phyloP scores from a whole-genome alignment of 2,113 vertebrate species.

The Xyrauchen texanus region DNA sequence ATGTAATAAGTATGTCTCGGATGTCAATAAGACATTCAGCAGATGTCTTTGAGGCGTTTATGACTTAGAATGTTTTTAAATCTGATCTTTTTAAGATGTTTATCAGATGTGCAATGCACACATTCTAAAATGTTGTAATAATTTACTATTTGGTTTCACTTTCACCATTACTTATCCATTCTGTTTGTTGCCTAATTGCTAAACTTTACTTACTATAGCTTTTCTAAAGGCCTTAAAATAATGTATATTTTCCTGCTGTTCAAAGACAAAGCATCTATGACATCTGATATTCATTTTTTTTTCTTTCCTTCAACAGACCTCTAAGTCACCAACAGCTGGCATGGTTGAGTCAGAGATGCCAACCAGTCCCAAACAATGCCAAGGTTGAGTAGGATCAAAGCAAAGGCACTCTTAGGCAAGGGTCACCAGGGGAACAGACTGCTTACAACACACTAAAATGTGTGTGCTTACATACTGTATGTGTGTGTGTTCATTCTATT shows the following conservation, averaged over 20 bases:
- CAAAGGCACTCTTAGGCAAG: background rate
- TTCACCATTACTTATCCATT: background rate
- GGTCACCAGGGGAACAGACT: conserved; percentile 28
- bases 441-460: conserved; percentile 15
- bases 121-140: too few species aligned
- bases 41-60: too few species aligned
- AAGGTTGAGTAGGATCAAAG: conserved; percentile 42
- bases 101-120: too few species aligned
- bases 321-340: conserved; percentile 25
- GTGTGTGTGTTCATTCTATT: conserved; percentile 29
- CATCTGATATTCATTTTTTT: conserved; percentile 3
- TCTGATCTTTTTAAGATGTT: too few species aligned
- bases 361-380: conserved; percentile 7
- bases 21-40: too few species aligned
- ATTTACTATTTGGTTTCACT: too few species aligned
- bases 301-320: background rate
- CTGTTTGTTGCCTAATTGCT: background rate
- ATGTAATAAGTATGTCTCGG: too few species aligned
- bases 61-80: too few species aligned
- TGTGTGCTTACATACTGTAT: conserved; percentile 22
- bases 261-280: background rate
- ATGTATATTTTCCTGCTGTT: background rate
- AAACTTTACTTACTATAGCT: background rate
- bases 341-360: conserved; percentile 15
- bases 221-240: background rate